A percentile compares a stretch with the other conserved stretches of the same genome.
Conservation (phyloP, 2,888 invertebrate genomes). For the Nymphalis c-album region DNA sequence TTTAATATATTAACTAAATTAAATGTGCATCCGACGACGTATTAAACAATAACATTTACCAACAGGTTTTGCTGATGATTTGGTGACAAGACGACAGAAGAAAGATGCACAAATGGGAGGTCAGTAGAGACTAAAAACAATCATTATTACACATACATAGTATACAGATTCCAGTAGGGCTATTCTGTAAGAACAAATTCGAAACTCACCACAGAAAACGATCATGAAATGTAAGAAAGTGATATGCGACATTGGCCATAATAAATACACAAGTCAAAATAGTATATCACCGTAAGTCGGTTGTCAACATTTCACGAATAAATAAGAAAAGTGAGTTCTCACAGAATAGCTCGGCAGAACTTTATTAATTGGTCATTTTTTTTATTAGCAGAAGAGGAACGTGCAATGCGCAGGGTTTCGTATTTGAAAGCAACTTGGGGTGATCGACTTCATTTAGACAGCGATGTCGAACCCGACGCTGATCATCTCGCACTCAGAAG, state of each 20-base stretch:
- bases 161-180: background rate
- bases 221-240: too few species aligned
- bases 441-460: conserved; percentile 87
- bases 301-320: too few species aligned
- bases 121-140: conserved; percentile 47
- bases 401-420: conserved; percentile 93
- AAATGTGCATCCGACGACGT: background rate
- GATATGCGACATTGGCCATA: too few species aligned
- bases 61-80: conserved; percentile 79
- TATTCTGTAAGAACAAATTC: too few species aligned
- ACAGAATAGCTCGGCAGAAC: too few species aligned
- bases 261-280: too few species aligned
- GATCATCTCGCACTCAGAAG: conserved; percentile 84
- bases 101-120: conserved; percentile 79
- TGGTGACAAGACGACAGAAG: conserved; percentile 78
- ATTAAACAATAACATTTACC: conserved; percentile 38
- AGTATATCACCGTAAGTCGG: too few species aligned
- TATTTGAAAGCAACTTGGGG: conserved; percentile 96
- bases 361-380: conserved; percentile 41
- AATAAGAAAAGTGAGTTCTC: too few species aligned
- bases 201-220: too few species aligned
- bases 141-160: background rate
- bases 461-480: conserved; percentile 82
- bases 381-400: conserved; percentile 88
- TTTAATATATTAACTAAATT: conserved; percentile 49